Evolutionary conservation across 2,888 invertebrate species (phyloP), one percentile per base, ranked within the genome.

Genomic region (Pseudolycoriella hygida): DNA sequence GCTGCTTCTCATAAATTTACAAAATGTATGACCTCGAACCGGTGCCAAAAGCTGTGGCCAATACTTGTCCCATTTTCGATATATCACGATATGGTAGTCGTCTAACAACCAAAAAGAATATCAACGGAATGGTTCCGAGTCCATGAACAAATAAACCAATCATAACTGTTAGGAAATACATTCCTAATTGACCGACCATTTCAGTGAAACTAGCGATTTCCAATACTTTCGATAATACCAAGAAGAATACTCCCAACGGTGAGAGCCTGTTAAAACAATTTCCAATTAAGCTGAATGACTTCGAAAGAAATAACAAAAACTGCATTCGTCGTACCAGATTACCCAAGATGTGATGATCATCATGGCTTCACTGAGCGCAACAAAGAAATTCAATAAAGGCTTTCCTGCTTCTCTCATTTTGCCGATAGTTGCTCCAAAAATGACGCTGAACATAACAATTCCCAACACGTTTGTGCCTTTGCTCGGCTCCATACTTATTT

Each of bases 331-430:
- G 71, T 62, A 90, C 92, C 93, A 94, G 61, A 97, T 93, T 52
- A 96, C 92, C 81, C 92, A 87, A 48, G 84, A 80, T 48, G 97
- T 94, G 51, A 97, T 89, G 47, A 83, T 80, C 94, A 97, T 94
- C 79, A 92, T 89, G 19, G 90, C 88, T 57, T 93, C 90, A 15
- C 89, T 87, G 12, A 96, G 66, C 1, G 83, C 70, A 48, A 80
- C 77, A 67, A 94, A 93, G 66, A 96, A 88, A 49, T 79, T 73
- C 50, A 88, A 74, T 50, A 97, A 64, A 3, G 90, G 80, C 53
- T 78, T 77, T 40, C 90, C 92, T 57, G 77, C 70, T 17, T 80
- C 76, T 0, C 84, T 83, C 81, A 96, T 82, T 57, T 84, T 79
- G 17, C 90, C 88, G 47, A 96, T 73, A 0, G 90, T 86, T 49